Conservation (phyloP, 2,888 invertebrate genomes). For the Caradrina kadenii region DNA sequence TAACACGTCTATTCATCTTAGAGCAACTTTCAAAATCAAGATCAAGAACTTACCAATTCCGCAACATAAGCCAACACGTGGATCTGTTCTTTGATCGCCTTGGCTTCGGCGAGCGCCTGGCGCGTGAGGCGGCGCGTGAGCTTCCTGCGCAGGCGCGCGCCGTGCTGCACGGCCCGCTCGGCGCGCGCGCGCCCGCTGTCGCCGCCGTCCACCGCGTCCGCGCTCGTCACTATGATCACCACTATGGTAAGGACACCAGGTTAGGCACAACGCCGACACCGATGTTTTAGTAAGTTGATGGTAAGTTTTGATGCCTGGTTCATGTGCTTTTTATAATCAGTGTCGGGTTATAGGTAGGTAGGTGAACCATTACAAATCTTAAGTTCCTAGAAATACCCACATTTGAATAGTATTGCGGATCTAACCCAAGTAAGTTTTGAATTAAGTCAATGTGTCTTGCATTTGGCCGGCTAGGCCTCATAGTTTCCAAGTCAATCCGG, state of each 20-base stretch:
- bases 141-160: conserved; percentile 94
- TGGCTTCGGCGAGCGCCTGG: conserved; percentile 94
- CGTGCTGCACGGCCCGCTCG: conserved; percentile 94
- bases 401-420: too few species aligned
- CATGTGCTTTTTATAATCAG: neutral
- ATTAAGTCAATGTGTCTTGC: too few species aligned
- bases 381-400: too few species aligned
- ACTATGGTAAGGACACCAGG: conserved; percentile 73
- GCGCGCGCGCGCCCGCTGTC: conserved; percentile 90
- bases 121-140: conserved; percentile 94
- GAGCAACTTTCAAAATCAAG: neutral
- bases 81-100: conserved; percentile 95
- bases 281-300: neutral
- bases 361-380: too few species aligned
- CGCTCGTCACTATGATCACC: conserved; percentile 86
- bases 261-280: conserved; percentile 24
- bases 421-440: too few species aligned
- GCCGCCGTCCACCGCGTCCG: conserved; percentile 73
- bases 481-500: neutral
- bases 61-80: conserved; percentile 94
- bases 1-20: too few species aligned
- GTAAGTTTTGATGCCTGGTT: neutral
- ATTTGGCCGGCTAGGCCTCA: too few species aligned
- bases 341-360: neutral
- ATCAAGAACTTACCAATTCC: conserved; percentile 92